Evolutionary conservation across 2,888 invertebrate genomes (phyloP), one percentile per base, ranked within the genome.

Genomic region (Phasia obesa): DNA sequence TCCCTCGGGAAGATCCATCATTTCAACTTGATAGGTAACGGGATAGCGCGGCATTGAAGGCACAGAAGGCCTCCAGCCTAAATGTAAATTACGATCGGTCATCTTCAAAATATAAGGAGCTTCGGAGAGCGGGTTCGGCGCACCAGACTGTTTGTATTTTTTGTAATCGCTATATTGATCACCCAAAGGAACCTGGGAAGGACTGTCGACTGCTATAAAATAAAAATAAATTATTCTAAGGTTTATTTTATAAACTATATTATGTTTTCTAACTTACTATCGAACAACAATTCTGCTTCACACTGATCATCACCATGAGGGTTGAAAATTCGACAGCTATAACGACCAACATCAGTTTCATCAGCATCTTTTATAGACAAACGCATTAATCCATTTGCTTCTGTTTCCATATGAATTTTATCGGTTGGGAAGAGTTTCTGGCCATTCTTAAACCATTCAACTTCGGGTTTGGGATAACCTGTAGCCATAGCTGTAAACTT

Each of bases 31-130:
- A 90, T 99, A 99, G 0, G 97, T 98, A 75, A 98, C 97, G 0
- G 98, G 98, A 87, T 96, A 94, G 57, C 96, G 93, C 0, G 98
- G 96, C 21, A 95, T 96, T 81, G 96, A 94, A 2, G 98, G 96
- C 60, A 98, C 95, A 19, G 97, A 97, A 0, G 98, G 98, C 86
- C 95, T 96, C 99, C 99, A 99, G 0, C 97, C 96, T 11, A 99
- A 92, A 0, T 97, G 97, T 81, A 98, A 93, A 76, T 95, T 94
- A 9, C 97, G 94, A 88, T 98, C 98, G 9, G 97, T 95, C 96
- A 98, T 97, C 67, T 97, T 95, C 19, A 97, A 96, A 88, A 99
- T 97, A 88, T 97, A 97, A 4, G 99, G 99, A 74, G 94, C 94
- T 90, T 98, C 98, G 0, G 97, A 94, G 4, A 98, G 92, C 0